These are phyloP conservation scores for Carterocephalus palaemon DNA, from an alignment of 2,888 invertebrate genomes.

Conservation along the genomic window DNA sequence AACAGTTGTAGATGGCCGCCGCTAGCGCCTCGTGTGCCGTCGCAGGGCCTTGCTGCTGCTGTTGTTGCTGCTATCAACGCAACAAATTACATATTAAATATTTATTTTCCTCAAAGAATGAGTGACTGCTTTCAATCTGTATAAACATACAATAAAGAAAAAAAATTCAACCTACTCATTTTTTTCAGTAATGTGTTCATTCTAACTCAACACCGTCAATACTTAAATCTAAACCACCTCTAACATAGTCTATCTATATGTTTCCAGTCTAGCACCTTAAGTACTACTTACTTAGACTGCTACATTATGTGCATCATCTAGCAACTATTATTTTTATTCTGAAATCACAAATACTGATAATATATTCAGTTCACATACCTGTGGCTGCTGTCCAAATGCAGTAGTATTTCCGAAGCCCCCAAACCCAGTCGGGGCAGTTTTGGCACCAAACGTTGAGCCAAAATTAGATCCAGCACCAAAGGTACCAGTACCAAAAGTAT, in stretches of 20 bases:
- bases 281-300: no score
- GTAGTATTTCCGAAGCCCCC: slow-evolving; percentile 62
- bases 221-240: no score
- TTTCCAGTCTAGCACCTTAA: no score
- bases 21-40: slow-evolving; percentile 84
- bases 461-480: slow-evolving; percentile 63
- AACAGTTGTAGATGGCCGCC: slow-evolving; percentile 86
- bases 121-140: no score
- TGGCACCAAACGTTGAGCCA: slow-evolving; percentile 69
- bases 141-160: no score
- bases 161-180: no score
- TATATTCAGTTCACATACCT: slow-evolving; percentile 43
- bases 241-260: no score
- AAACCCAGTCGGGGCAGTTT: slow-evolving; percentile 64
- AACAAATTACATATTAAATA: slow-evolving; percentile 35
- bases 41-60: slow-evolving; percentile 75
- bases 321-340: no score
- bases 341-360: no score
- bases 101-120: slow-evolving; percentile 10
- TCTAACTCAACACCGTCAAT: no score
- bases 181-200: no score
- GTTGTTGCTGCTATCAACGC: slow-evolving; percentile 58
- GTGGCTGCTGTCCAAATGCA: slow-evolving; percentile 69
- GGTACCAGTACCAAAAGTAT: slow-evolving; percentile 50
- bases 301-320: no score